These are phyloP conservation scores for Aythya baeri DNA, from an alignment of 2,113 vertebrate species.

Conservation along the genomic window DNA sequence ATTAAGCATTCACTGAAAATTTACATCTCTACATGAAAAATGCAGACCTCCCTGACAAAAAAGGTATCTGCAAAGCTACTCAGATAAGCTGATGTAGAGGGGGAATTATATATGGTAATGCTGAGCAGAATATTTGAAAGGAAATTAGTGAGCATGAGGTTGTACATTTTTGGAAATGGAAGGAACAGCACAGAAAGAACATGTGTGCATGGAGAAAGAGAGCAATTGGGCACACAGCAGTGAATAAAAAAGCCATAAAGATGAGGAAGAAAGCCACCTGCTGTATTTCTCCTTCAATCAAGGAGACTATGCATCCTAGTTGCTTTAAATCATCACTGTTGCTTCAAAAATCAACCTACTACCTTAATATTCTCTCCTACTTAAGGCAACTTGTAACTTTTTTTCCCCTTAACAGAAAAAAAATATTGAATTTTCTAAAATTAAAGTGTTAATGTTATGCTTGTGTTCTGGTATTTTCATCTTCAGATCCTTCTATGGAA, in stretches of 20 bases:
- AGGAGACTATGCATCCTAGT: not conserved
- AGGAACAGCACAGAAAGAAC: not conserved
- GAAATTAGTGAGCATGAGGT: not conserved
- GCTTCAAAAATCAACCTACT: not conserved
- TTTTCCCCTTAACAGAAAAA: not conserved
- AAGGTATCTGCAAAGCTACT: not conserved
- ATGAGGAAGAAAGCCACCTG: not conserved
- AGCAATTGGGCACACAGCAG: not conserved
- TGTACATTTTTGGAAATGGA: not conserved
- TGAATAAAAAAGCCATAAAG: not conserved
- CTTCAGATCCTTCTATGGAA: not conserved
- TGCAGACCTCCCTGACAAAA: not conserved
- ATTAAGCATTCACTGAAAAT: not conserved
- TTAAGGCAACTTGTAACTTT: not conserved
- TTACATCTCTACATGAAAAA: not conserved
- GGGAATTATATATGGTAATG: not conserved
- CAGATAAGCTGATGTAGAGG: not conserved
- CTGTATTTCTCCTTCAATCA: rapidly evolving
- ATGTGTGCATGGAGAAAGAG: not conserved
- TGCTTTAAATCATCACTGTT: not conserved
- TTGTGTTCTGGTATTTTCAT: not conserved
- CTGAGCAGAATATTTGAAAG: not conserved
- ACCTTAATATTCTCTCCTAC: not conserved
- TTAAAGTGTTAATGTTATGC: too few species aligned
- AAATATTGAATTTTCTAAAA: not conserved